Base-by-base conservation (phyloP, 2,797 vertebrate genomes). In the Harpagifer antarcticus region DNA sequence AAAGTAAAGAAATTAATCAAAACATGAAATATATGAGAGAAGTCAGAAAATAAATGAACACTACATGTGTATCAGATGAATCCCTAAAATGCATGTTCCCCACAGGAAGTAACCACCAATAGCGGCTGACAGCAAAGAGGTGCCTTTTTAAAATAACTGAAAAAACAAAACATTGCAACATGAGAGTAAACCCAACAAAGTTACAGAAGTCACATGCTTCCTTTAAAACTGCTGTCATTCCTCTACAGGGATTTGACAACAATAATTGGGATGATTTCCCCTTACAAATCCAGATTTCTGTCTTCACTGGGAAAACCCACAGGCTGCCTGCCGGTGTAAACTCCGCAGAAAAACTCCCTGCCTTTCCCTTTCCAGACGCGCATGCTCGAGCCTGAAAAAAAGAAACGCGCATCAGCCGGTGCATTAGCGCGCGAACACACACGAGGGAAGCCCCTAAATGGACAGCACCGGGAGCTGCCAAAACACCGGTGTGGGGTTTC, bases 261-360 rank as follows among this genome's bases (percentile, higher is more conserved):
- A 56, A 4, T 6, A 68, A 33, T 4, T 15, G 50, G 78, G 78
- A 82, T 40, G n/a, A 80, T 78, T 50, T 85, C 2, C 79, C 85
- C 76, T 45, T 19, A 0, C n/a, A 4, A 53, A 68, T 75, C 74
- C 79, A 82, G 2, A 17, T 47, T 1, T 40, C 16, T 42, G 20
- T 1, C 5, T 44, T 40, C 13, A 4, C 4, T 53, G 91, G 93
- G 85, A 93, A 93, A 88, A 58, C 89, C 94, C 93, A 57, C 69
- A 12, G 56, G 15, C 13, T 2, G 7, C 50, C 31, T 60, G 27
- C 60, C 50, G 23, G 59, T 68, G 74, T 82, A 92, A 93, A 92
- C 73, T 92, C 93, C 91, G 53, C 54, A 8, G 86, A 80, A 92
- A 94, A 94, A 86, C 78, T 88, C 93, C 94, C 85, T 74, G 62